These are phyloP conservation scores for Listronotus bonariensis DNA, from an alignment of 1,140 invertebrate species.

Conservation along the genomic window DNA sequence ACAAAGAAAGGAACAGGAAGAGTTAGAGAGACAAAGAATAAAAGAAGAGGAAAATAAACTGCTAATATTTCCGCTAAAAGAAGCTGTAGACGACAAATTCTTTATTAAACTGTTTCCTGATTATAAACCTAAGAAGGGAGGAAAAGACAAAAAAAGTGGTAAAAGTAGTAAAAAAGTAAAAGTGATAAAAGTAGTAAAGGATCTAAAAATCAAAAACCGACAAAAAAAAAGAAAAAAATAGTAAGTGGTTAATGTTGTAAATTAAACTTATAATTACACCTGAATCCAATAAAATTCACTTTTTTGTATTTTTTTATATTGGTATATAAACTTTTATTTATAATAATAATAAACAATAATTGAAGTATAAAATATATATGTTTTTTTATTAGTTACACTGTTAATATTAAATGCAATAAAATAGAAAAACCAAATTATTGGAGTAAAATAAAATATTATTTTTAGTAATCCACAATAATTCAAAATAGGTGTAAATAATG, in stretches of 20 bases:
- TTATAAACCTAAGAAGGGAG: constrained; percentile 32
- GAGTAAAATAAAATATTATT: no score
- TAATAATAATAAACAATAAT: no score
- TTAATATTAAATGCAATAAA: no score
- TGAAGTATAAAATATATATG: no score
- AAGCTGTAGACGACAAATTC: constrained; percentile 42
- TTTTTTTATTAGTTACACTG: no score
- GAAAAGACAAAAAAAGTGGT: constrained; percentile 10
- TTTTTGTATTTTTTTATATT: no score
- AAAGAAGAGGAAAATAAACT: constrained; percentile 39
- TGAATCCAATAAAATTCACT: no score
- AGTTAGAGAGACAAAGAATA: constrained; percentile 22
- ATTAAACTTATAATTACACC: no score
- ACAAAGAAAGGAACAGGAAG: constrained; percentile 32
- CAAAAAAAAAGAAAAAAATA: constrained; percentile 12
- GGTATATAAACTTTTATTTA: no score
- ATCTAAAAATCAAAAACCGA: constrained; percentile 8
- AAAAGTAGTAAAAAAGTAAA: constrained; percentile 10
- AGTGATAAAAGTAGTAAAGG: constrained; percentile 28
- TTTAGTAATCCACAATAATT: no score
- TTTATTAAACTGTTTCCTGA: constrained; percentile 44
- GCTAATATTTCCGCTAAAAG: constrained; percentile 45
- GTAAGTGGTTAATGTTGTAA: background rate
- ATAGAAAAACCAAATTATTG: no score
- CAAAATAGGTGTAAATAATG: no score